phyloP scores from a whole-genome alignment of 2,113 vertebrate species.

The Sebastes schlegelii region DNA sequence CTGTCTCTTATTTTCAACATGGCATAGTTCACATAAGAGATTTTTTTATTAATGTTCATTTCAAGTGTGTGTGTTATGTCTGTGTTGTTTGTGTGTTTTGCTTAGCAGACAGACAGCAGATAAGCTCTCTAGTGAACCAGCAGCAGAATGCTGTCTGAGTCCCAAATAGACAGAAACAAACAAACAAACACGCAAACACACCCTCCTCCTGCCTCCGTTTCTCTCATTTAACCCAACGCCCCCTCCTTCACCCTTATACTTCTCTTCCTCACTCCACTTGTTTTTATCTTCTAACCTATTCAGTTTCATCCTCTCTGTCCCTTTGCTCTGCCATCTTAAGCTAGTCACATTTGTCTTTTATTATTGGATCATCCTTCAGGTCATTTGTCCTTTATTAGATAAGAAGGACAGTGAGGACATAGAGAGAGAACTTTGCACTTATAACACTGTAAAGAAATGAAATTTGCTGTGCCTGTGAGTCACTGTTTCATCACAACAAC shows the following conservation, averaged over 20 bases:
- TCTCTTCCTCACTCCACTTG: neutral
- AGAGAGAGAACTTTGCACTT: conserved; percentile 29
- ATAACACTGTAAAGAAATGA: conserved; percentile 22
- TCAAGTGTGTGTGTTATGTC: neutral
- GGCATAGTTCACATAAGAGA: neutral
- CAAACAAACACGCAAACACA: conserved; percentile 21
- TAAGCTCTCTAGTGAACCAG: conserved; percentile 24
- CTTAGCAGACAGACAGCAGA: conserved; percentile 23
- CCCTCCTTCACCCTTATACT: neutral
- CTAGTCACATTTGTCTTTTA: conserved; percentile 34
- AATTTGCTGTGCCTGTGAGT: conserved; percentile 5
- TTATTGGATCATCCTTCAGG: conserved; percentile 45
- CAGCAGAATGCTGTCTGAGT: conserved; percentile 31
- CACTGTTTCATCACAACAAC: neutral
- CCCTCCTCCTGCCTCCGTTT: conserved; percentile 5
- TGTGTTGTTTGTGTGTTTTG: neutral
- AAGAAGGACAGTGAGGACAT: neutral
- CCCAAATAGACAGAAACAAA: conserved; percentile 31
- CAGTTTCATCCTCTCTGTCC: conserved; percentile 8
- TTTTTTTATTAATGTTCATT: neutral
- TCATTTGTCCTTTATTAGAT: conserved; percentile 43
- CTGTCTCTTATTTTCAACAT: neutral
- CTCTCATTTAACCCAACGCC: conserved; percentile 16
- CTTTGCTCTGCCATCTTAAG: conserved; percentile 20
- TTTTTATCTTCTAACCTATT: conserved; percentile 12